Conservation (phyloP, 1,140 invertebrate genomes). For the Penaeus vannamei region DNA sequence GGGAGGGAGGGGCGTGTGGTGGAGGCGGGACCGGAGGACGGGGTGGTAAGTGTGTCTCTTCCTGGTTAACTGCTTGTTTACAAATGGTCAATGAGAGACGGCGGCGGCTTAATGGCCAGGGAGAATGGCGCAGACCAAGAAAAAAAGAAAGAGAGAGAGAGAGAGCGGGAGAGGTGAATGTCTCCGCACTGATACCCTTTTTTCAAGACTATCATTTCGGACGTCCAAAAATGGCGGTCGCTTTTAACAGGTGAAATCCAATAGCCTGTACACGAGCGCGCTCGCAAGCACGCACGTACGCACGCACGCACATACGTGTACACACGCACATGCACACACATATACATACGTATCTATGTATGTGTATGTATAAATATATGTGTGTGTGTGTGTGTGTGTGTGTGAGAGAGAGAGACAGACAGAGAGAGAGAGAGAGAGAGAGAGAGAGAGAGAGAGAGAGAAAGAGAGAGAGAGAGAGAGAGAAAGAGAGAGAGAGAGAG, state of each 20-base stretch:
- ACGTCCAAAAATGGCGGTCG: too few species aligned
- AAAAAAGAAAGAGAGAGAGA: conserved; percentile 3
- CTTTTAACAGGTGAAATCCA: too few species aligned
- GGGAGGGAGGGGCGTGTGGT: background rate
- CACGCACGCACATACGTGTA: background rate
- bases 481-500: too few species aligned
- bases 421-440: too few species aligned
- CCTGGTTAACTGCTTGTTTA: conserved; percentile 7
- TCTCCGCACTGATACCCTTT: background rate
- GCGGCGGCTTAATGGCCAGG: too few species aligned
- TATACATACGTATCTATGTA: background rate
- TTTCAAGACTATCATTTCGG: background rate
- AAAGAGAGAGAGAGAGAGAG: too few species aligned
- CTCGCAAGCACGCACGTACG: background rate
- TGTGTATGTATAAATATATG: background rate
- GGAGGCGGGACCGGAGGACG: background rate
- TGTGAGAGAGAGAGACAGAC: too few species aligned
- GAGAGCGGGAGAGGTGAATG: background rate
- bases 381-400: too few species aligned
- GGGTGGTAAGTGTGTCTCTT: background rate
- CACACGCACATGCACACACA: background rate
- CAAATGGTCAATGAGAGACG: background rate
- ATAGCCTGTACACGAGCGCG: too few species aligned
- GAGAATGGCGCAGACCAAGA: too few species aligned
- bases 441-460: too few species aligned